Evolutionary conservation across 2,797 vertebrate species (phyloP), one percentile per base, ranked within the genome.

Genomic region (Diceros bicornis): DNA sequence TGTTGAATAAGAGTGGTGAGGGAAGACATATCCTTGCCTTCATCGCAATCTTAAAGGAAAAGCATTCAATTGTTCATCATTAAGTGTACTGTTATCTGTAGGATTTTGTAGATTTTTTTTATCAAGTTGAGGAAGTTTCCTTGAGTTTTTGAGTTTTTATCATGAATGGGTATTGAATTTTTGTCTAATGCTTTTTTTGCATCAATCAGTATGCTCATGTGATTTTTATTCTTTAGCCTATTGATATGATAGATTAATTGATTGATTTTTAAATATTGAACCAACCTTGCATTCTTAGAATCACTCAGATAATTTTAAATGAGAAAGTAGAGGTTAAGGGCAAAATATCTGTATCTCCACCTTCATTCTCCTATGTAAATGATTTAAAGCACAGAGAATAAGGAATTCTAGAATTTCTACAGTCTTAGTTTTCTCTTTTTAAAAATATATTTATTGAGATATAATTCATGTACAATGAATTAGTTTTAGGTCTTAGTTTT

Each of bases 241-340:
- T 88, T 68, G 6, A 64, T 62, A 57, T 75, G 50, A 47, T 81
- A 57, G 14, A 32, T 92, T 87, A 68, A 41, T 5, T 81, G 47
- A 59, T 79, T 75, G 34, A 66, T 13, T 52, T 84, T 77, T 82
- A 4, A 77, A 62, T 62, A n/a, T 47, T 59, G 32, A 69, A 25
- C 27, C 27, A 68, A 18, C 0, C 8, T 86, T 86, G 23, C 21
- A 75, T 92, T 69, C 61, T 52, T 83, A 11, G 27, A 91, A 89
- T 83, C 50, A 96, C 25, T 77, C 14, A 88, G 23, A 66, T 89
- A 27, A 83, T 68, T 95, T 82, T 82, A 88, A 87, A 88, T 75
- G 50, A 84, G 57, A 74, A 66, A 85, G 27, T 57, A 87, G 23
- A 82, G 61, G 13, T 72, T 87, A 87, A 77, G 17, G 83, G 37